A percentile compares a stretch with the other conserved stretches of the same genome.
Evolutionary conservation across 2,888 invertebrate genomes (phyloP).

Genomic region (Cerceris rybyensis): DNA sequence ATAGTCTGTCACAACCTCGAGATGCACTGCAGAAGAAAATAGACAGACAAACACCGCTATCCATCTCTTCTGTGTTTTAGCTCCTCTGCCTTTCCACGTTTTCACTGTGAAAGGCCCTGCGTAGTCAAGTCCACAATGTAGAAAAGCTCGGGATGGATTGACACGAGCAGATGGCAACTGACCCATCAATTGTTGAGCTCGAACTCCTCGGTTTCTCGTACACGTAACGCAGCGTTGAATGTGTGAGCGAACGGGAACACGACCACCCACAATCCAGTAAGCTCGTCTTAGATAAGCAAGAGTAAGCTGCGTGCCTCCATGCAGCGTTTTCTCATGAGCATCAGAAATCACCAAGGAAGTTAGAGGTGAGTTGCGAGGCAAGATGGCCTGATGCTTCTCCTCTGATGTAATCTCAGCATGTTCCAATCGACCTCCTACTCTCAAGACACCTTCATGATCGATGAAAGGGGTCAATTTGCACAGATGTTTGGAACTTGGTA

Average conservation of each 20-base stretch:
- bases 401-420: background rate
- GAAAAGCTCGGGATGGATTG: constrained; percentile 41
- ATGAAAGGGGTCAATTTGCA: background rate
- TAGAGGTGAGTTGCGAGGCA: background rate
- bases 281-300: background rate
- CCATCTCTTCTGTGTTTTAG: background rate
- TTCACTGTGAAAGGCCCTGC: constrained; percentile 56
- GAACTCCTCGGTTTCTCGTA: constrained; percentile 27
- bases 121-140: constrained; percentile 56
- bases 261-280: constrained; percentile 8
- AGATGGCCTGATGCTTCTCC: constrained; percentile 2
- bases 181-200: constrained; percentile 53
- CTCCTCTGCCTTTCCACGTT: constrained; percentile 33
- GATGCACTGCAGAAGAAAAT: background rate
- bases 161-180: constrained; percentile 47
- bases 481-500: background rate
- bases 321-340: background rate
- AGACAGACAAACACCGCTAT: background rate
- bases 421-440: background rate
- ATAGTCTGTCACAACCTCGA: background rate
- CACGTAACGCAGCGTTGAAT: background rate
- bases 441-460: background rate
- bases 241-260: background rate
- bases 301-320: background rate
- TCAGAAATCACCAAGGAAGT: background rate